phyloP scores from a whole-genome alignment of 2,888 invertebrate genomes.

The Crossocerus cetratus region DNA sequence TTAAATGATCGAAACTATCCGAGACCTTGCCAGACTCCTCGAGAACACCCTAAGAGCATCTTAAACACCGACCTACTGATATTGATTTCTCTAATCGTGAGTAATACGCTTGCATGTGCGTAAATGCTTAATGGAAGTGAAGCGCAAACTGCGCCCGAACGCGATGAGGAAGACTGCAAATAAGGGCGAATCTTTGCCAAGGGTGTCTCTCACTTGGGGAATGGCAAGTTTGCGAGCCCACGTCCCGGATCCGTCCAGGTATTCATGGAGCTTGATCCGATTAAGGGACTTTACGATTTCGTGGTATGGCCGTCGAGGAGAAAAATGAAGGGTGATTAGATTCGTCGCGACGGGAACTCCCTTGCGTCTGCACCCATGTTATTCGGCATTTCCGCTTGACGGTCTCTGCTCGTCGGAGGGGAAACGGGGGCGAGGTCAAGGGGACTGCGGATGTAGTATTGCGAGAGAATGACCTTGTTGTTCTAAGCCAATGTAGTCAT shows the following conservation, averaged over 20 bases:
- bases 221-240: conserved; percentile 60
- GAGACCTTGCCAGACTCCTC: too few species aligned
- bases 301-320: conserved; percentile 37
- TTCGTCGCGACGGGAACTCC: neutral
- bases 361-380: too few species aligned
- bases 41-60: too few species aligned
- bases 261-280: conserved; percentile 61
- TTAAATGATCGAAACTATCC: too few species aligned
- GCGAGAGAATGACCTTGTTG: conserved; percentile 1
- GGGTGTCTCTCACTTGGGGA: conserved; percentile 29
- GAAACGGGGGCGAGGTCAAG: conserved; percentile 30
- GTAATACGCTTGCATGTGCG: too few species aligned
- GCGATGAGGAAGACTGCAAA: conserved; percentile 17
- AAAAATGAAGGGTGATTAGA: conserved; percentile 35
- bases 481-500: too few species aligned
- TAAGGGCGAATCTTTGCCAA: conserved; percentile 14
- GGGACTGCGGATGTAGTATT: conserved; percentile 24
- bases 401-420: neutral
- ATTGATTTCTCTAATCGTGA: too few species aligned
- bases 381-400: too few species aligned
- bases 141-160: conserved; percentile 1
- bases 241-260: conserved; percentile 53
- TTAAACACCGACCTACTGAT: too few species aligned
- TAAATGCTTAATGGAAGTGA: neutral
- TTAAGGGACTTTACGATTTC: conserved; percentile 60